Evolutionary conservation across 2,888 invertebrate genomes (phyloP).

Genomic region (Drosophila melanosoma): DNA sequence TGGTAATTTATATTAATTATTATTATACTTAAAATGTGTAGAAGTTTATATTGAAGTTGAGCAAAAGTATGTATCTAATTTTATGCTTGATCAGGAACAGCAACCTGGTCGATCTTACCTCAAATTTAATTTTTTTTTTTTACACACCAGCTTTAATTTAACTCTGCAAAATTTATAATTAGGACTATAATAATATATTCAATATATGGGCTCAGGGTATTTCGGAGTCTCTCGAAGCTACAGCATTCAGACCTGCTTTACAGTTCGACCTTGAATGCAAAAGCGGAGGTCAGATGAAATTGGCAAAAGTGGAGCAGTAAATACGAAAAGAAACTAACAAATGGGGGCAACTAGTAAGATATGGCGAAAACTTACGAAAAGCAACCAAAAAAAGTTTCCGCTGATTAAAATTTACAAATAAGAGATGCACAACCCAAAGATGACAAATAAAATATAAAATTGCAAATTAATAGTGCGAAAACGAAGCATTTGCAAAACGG

Average conservation of each 20-base stretch:
- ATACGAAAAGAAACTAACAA: conserved; percentile 28
- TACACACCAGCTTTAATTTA: neutral
- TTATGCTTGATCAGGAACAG: neutral
- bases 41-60: neutral
- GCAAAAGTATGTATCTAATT: neutral
- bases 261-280: conserved; percentile 20
- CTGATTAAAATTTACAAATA: conserved; percentile 43
- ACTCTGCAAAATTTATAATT: neutral
- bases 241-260: neutral
- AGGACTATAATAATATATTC: neutral
- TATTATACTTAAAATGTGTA: neutral
- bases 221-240: neutral
- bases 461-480: conserved; percentile 48
- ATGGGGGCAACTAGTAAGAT: conserved; percentile 15
- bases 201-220: neutral
- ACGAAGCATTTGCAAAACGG: conserved; percentile 11
- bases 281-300: conserved; percentile 17
- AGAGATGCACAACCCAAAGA: conserved; percentile 57
- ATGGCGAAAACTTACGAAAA: conserved; percentile 17
- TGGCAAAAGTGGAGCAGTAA: conserved; percentile 31
- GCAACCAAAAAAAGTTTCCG: conserved; percentile 30
- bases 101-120: no score
- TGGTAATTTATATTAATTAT: neutral
- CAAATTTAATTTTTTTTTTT: neutral
- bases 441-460: conserved; percentile 26